Percentiles rank a stretch among this genome's conserved stretches.
phyloP scores from a whole-genome alignment of 92 coral and sea anemone species.

The Micromussa lordhowensis region DNA sequence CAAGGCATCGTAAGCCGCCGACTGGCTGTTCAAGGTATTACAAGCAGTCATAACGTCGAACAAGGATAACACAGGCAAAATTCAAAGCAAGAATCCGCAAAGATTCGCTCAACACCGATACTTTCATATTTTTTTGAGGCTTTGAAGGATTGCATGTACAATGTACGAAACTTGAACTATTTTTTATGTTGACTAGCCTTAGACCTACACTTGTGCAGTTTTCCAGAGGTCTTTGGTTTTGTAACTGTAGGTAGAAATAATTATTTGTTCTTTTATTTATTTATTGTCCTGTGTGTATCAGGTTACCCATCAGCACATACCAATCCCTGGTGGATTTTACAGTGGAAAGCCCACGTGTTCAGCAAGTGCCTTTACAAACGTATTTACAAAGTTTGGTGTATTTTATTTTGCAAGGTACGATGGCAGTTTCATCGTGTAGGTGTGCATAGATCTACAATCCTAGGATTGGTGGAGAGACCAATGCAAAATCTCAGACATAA shows the following conservation, averaged over 20 bases:
- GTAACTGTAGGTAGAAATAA: neutral
- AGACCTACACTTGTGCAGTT: neutral
- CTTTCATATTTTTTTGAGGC: too few relatives aligned
- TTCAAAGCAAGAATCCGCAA: too few relatives aligned
- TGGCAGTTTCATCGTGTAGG: neutral
- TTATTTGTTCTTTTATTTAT: neutral
- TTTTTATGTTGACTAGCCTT: too few relatives aligned
- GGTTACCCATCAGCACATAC: conserved; percentile 73
- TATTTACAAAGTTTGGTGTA: conserved; percentile 79
- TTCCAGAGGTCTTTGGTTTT: neutral
- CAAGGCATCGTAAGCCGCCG: too few relatives aligned
- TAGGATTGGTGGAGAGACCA: neutral
- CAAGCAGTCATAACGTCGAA: too few relatives aligned
- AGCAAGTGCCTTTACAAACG: conserved; percentile 69
- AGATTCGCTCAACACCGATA: too few relatives aligned
- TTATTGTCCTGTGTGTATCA: neutral
- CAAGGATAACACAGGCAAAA: too few relatives aligned
- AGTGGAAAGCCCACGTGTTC: conserved; percentile 59
- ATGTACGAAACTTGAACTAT: too few relatives aligned
- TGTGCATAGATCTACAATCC: too few relatives aligned
- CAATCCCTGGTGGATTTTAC: conserved; percentile 66
- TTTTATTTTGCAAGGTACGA: conserved; percentile 87
- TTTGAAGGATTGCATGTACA: too few relatives aligned
- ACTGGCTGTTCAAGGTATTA: too few relatives aligned
- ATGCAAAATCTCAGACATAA: neutral